Conservation (phyloP, 1,140 invertebrate species). For the Colletes latitarsis region DNA sequence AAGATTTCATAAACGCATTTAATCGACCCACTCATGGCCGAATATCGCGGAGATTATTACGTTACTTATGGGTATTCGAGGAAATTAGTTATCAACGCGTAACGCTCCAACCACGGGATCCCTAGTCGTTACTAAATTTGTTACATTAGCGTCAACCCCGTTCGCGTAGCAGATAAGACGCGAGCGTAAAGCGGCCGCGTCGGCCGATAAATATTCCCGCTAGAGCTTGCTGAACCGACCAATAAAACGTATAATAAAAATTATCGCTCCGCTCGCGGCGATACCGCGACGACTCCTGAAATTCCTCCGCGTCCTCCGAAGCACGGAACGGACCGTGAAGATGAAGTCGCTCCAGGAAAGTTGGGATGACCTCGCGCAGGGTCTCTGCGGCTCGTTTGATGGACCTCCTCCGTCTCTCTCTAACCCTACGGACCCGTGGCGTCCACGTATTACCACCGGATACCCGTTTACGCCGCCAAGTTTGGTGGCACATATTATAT, state of each 20-base stretch:
- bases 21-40: neutral
- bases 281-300: conserved; percentile 17
- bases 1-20: conserved; percentile 8
- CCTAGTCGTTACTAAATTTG: conserved; percentile 12
- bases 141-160: conserved; percentile 27
- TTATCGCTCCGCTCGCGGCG: conserved; percentile 10
- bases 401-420: conserved; percentile 12
- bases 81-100: conserved; percentile 14
- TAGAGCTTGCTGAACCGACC: neutral
- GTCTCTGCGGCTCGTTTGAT: conserved; percentile 66
- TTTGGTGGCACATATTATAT: conserved; percentile 67
- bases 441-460: conserved; percentile 57
- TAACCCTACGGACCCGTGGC: neutral
- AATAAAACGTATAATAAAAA: conserved; percentile 43
- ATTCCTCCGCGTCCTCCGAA: conserved; percentile 36
- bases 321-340: conserved; percentile 54
- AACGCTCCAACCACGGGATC: neutral
- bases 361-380: conserved; percentile 52
- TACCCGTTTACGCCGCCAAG: conserved; percentile 61
- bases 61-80: neutral
- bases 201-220: conserved; percentile 23
- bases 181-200: conserved; percentile 5
- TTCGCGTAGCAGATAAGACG: conserved; percentile 1
- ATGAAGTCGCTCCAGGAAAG: conserved; percentile 65
- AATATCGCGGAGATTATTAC: neutral